Evolutionary conservation across 2,797 vertebrate species (phyloP).

Genomic region (Galago senegalensis): DNA sequence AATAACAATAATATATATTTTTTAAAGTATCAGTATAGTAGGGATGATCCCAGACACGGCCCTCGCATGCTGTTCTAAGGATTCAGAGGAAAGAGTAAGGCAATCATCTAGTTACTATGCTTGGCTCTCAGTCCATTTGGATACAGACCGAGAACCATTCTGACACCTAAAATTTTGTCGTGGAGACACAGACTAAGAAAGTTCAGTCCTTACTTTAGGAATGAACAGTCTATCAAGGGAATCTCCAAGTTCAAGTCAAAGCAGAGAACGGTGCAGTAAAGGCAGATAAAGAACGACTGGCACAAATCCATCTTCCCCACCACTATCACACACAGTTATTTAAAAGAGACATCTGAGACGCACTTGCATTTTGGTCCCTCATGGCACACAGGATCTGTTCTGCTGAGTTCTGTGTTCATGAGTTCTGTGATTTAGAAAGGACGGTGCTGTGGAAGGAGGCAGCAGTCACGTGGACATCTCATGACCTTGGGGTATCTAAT

Average conservation of each 20-base stretch:
- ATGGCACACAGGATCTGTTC: background rate
- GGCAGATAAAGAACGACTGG: background rate
- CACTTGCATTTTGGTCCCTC: background rate
- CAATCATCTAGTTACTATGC: background rate
- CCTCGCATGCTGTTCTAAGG: fast-evolving
- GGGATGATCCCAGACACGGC: background rate
- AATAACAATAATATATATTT: background rate
- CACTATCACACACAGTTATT: background rate
- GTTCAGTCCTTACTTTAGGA: background rate
- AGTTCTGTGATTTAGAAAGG: background rate
- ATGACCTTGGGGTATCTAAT: background rate
- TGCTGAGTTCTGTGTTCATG: background rate
- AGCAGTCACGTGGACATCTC: background rate
- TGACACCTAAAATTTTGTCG: background rate
- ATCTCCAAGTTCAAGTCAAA: background rate
- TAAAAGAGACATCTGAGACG: background rate
- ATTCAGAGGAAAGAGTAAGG: background rate
- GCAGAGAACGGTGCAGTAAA: background rate
- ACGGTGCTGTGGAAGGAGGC: background rate
- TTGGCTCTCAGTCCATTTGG: background rate
- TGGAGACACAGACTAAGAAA: background rate
- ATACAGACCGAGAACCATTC: background rate
- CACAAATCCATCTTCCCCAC: background rate
- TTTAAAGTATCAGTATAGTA: background rate
- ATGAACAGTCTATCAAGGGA: background rate